A percentile compares a stretch with the other conserved stretches of the same genome.
Conservation (phyloP, 2,888 invertebrate species). For the Drosophila suboccidentalis region DNA sequence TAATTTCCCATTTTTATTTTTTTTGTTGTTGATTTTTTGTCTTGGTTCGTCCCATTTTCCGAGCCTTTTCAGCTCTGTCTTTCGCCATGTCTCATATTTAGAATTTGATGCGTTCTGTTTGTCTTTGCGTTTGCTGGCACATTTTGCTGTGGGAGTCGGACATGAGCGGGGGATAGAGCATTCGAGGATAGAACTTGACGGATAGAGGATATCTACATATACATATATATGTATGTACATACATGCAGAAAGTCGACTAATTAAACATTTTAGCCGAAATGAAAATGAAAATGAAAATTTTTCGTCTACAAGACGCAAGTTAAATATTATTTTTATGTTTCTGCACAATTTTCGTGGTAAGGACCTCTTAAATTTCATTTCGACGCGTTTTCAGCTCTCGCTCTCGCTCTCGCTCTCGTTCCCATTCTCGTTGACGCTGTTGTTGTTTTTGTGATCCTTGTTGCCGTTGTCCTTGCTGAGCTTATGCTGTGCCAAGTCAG, state of each 20-base stretch:
- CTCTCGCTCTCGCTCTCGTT: constrained; percentile 2
- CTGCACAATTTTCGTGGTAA: constrained; percentile 19
- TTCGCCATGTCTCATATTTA: constrained; percentile 49
- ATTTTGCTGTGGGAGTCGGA: not conserved
- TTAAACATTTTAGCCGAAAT: constrained; percentile 73
- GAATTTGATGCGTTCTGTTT: constrained; percentile 59
- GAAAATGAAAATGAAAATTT: constrained; percentile 66
- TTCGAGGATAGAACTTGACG: not conserved
- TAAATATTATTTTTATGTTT: constrained; percentile 53
- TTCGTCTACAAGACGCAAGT: constrained; percentile 34
- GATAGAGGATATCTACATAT: not conserved
- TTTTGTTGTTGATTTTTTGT: not conserved
- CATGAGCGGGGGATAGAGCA: not conserved
- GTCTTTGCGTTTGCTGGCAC: constrained; percentile 50
- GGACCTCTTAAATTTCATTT: constrained; percentile 51
- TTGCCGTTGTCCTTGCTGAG: constrained; percentile 35
- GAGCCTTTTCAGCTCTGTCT: constrained; percentile 33
- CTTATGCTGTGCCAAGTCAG: constrained; percentile 52
- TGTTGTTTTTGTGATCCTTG: constrained; percentile 5
- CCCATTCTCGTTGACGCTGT: not conserved
- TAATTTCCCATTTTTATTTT: not conserved
- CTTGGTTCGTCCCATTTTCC: constrained; percentile 20
- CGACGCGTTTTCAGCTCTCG: constrained; percentile 12
- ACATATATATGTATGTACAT: not conserved
- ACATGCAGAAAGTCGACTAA: constrained; percentile 53